Conservation (phyloP, 2,888 invertebrate genomes). For the Eucera pruinosa region DNA sequence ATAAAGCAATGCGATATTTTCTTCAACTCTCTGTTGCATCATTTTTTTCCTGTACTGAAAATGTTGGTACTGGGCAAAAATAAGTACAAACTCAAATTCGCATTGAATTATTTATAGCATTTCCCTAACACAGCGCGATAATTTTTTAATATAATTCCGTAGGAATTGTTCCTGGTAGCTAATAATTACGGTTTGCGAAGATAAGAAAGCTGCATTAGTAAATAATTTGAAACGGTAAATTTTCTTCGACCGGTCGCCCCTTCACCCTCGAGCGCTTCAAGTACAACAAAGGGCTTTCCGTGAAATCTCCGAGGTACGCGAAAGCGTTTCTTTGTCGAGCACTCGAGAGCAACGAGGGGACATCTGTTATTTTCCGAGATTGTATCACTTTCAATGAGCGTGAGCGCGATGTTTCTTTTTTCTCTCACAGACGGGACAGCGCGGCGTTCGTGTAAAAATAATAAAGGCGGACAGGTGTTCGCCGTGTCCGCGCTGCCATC, state of each 20-base stretch:
- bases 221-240: conserved; percentile 62
- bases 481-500: conserved; percentile 8
- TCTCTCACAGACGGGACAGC: neutral
- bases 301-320: conserved; percentile 69
- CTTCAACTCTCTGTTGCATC: no score
- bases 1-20: no score
- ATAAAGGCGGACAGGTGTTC: conserved; percentile 49
- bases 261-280: conserved; percentile 59
- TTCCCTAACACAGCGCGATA: no score
- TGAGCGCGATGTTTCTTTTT: conserved; percentile 51
- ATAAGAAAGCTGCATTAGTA: conserved; percentile 53
- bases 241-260: conserved; percentile 45
- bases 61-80: no score
- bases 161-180: no score
- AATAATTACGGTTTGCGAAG: neutral
- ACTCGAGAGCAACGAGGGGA: conserved; percentile 67
- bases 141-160: no score
- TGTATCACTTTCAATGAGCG: conserved; percentile 70
- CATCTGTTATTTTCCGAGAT: conserved; percentile 74
- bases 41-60: no score
- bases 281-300: conserved; percentile 71
- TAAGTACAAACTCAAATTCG: no score
- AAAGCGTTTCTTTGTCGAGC: conserved; percentile 69
- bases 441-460: conserved; percentile 54
- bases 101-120: no score